Base-by-base conservation (phyloP, 2,113 vertebrate genomes). In the Brachypodius melanocephalos region DNA sequence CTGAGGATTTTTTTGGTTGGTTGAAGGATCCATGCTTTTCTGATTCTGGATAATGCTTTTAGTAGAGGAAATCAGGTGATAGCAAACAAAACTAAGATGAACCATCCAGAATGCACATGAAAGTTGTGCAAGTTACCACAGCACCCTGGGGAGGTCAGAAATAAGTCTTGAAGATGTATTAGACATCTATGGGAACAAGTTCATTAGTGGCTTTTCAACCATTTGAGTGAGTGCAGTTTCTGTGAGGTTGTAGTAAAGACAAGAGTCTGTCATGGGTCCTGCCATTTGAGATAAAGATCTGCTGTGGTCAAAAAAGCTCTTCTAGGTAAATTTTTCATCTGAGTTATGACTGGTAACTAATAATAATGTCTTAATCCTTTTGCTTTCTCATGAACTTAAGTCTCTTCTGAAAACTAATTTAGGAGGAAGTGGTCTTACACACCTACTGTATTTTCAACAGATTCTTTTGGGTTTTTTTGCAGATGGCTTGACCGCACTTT, bases 401-500 rank as follows among this genome's bases (percentile, higher is more conserved):
- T 59, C 12, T 61, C 22, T 21, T 63, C 5, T 55, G 42, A 42
- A 88, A 71, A 42, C 6, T 31, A 85, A 8, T 55, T 80, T 8
- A 34, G 51, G 25, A 48, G 71, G 28, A 62, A 45, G 10, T 59
- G 10, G 59, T 89, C 11, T 74, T 66, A 17, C 9, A 40, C 3
- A 3, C 62, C 6, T 69, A 26, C 20, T 77, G 4, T 28, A 14
- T 79, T 89, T 95, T 93, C 49, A 96, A 45, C 36, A 36, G 5
- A 17, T 12, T 32, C 10, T 14, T 51, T 2, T 76, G n/a, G n/a
- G n/a, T n/a, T 88, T 40, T 40, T 87, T 95, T 97, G 25, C 98
- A 99, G 99, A 99, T 98, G 99, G 99, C 68, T 98, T 99, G 97
- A 98, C 98, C 79, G 99, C 99, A 28, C 97, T 99, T 93, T 98